Evolutionary conservation across 2,113 vertebrate genomes (phyloP).

Genomic region (Erpornis zantholeuca): DNA sequence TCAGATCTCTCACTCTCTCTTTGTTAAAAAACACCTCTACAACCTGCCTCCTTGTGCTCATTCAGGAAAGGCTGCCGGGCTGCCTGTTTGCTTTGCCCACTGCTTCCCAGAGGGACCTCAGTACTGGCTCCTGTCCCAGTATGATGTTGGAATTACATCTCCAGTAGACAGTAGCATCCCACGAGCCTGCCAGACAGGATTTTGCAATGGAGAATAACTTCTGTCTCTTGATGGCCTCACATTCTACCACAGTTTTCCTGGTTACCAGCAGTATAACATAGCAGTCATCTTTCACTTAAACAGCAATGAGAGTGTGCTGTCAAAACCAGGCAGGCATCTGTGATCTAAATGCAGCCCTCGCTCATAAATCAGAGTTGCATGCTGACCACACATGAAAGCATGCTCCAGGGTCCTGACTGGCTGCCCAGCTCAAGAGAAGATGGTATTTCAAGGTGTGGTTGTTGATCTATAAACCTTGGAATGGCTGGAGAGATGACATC

Average conservation of each 20-base stretch:
- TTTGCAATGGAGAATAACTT: not conserved
- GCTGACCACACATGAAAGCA: not conserved
- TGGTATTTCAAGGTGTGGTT: not conserved
- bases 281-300: not conserved
- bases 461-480: not conserved
- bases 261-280: not conserved
- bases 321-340: not conserved
- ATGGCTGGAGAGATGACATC: not conserved
- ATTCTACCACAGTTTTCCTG: not conserved
- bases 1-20: not conserved
- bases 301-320: not conserved
- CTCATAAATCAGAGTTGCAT: not conserved
- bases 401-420: not conserved
- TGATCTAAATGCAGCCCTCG: not conserved
- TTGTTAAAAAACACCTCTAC: not conserved
- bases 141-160: not conserved
- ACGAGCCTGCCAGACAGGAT: not conserved
- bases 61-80: not conserved
- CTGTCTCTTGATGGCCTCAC: not conserved
- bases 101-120: not conserved
- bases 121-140: not conserved
- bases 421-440: not conserved
- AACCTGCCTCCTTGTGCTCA: not conserved
- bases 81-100: slow-evolving; percentile 38
- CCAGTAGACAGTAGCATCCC: not conserved